These are phyloP conservation scores for human DNA, from an alignment of 2,113 vertebrate genomes.

Conservation along the genomic window DNA sequence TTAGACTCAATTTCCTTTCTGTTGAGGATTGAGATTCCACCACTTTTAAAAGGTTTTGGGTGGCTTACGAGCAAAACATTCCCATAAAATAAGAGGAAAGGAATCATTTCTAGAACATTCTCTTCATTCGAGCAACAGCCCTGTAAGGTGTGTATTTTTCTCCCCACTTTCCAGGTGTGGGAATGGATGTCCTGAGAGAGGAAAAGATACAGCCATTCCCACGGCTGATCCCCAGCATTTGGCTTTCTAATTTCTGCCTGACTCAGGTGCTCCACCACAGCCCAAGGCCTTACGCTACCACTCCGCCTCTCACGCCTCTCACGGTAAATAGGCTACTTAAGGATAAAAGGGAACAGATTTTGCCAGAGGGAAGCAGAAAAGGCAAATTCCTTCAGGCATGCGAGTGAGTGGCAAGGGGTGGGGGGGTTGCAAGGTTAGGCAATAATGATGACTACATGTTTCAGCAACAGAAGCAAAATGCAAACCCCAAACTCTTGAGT, in stretches of 20 bases:
- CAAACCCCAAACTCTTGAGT: neutral
- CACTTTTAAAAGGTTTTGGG: neutral
- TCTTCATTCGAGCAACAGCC: neutral
- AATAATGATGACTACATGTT: neutral
- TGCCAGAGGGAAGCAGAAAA: slow-evolving; percentile 14
- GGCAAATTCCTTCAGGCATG: neutral
- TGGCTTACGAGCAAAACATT: neutral
- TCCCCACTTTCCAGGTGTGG: neutral
- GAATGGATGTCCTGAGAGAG: too few species aligned
- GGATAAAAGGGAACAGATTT: neutral
- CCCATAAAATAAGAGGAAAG: neutral
- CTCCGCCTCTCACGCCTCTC: rapidly evolving
- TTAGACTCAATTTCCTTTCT: neutral
- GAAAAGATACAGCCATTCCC: neutral
- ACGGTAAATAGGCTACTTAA: neutral
- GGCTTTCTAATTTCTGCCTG: neutral
- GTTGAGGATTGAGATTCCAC: neutral
- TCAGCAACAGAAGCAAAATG: neutral
- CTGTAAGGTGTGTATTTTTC: neutral
- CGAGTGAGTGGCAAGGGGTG: neutral
- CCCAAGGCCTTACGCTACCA: neutral
- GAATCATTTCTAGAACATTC: neutral
- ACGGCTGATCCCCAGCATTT: rapidly evolving
- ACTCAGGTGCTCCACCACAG: neutral
- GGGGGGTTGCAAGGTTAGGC: neutral